These are phyloP conservation scores for Machaerirhynchus nigripectus DNA, from an alignment of 2,113 vertebrate species.

Conservation along the genomic window DNA sequence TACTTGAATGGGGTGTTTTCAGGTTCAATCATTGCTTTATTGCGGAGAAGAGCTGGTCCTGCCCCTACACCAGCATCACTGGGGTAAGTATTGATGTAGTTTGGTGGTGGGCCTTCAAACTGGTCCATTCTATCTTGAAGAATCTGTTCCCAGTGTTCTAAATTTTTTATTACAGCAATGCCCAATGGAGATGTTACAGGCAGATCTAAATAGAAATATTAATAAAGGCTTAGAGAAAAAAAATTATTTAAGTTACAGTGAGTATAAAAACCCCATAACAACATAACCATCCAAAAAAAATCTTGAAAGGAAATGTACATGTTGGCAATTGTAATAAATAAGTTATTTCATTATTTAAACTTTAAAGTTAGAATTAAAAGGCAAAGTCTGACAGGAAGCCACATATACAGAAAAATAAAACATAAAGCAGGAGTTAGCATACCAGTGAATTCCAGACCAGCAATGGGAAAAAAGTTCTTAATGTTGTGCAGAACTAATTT, in stretches of 20 bases:
- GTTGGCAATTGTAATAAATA: background rate
- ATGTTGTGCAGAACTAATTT: constrained; percentile 91
- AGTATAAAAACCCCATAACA: background rate
- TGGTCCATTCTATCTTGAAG: constrained; percentile 91
- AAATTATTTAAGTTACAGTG: background rate
- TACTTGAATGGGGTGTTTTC: constrained; percentile 99
- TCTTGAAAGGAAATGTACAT: background rate
- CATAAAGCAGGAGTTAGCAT: background rate
- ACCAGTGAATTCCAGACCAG: constrained; percentile 93
- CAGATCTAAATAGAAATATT: constrained; percentile 79
- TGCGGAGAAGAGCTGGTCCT: constrained; percentile 88
- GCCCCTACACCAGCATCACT: constrained; percentile 82
- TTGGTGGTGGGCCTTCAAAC: constrained; percentile 93
- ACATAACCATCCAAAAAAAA: background rate
- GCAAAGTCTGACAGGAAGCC: background rate
- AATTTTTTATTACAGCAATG: constrained; percentile 89
- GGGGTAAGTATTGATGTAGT: constrained; percentile 92
- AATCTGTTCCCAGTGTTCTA: constrained; percentile 96
- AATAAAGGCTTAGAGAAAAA: background rate
- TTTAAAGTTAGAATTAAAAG: background rate
- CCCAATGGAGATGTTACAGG: constrained; percentile 91
- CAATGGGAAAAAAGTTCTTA: constrained; percentile 93
- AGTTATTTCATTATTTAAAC: background rate
- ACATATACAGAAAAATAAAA: background rate
- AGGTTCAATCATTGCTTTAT: constrained; percentile 97